Evolutionary conservation across 1,140 invertebrate genomes (phyloP), one percentile per base, ranked within the genome.

Genomic region (Drosophila murphyi): DNA sequence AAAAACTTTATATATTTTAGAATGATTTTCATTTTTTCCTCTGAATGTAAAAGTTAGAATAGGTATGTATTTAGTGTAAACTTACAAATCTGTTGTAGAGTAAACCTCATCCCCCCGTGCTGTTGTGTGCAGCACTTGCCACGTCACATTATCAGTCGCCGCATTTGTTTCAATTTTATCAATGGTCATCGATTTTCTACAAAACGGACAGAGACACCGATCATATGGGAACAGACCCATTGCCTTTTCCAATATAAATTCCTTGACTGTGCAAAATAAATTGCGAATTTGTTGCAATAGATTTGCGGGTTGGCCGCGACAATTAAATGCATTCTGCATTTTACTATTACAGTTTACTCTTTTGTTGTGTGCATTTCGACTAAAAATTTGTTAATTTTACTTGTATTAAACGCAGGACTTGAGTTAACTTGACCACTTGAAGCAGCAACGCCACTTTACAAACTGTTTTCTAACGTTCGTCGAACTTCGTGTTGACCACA

Each of bases 161-260:
- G 47, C 55, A 35, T 47, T 59, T 62, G 52, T 51, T 37, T n/a
- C 61, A 35, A 12, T 64, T 61, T 76, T 65, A 72, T 72, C 77
- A 74, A 71, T 79, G 69, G 54, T 62, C 51, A 88, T 88, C 73
- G 83, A 88, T 88, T 88, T 88, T 89, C 41, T 4, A 32, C 55
- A 61, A 63, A 63, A 73, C 10, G 45, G 56, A 34, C 71, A 61
- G n/a, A 73, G 20, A 48, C 57, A 67, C 2, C 63, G 56, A 68
- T 62, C 45, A 41, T 41, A 68, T 43, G 57, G 47, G 39, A 55
- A 51, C 10, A 71, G 39, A 1, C 10, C 35, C 31, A 29, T 37
- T n/a, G 51, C 73, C 45, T 64, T 72, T 62, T 72, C 61, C 35
- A 59, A 69, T 34, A 90, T 31, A 70, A 56, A 75, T 20, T 43